These are phyloP conservation scores for Podarcis raffonei DNA, from an alignment of 2,113 vertebrate genomes.

Conservation along the genomic window DNA sequence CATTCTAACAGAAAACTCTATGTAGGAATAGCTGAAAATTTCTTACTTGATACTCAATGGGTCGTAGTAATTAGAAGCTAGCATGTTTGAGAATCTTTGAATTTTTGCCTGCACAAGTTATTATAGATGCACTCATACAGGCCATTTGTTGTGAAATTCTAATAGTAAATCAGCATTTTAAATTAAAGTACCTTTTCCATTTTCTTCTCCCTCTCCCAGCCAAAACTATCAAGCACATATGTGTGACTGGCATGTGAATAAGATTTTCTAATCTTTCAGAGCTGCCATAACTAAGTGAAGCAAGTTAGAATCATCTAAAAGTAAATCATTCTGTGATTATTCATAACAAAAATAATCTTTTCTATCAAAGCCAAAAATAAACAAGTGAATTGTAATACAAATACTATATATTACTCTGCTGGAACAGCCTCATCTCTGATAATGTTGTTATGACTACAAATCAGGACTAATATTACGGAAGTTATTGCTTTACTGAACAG, in stretches of 20 bases:
- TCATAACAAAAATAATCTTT: neutral
- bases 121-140: too few species aligned
- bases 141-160: neutral
- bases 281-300: neutral
- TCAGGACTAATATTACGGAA: neutral
- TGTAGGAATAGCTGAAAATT: neutral
- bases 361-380: neutral
- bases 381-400: neutral
- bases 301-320: neutral
- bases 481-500: neutral
- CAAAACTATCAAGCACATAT: neutral
- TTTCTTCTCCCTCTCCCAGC: neutral
- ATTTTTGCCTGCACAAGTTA: neutral
- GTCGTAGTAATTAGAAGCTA: neutral
- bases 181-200: neutral
- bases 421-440: neutral
- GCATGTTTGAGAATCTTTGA: neutral
- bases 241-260: slow-evolving; percentile 3
- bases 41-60: neutral
- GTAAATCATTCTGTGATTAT: slow-evolving; percentile 21
- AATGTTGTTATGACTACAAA: neutral
- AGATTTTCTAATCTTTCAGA: slow-evolving; percentile 15
- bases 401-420: neutral
- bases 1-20: neutral
- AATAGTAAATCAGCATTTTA: neutral